Percentiles rank a stretch among this genome's conserved stretches.
phyloP scores from a whole-genome alignment of 2,113 vertebrate species.

The Ophiodon elongatus region DNA sequence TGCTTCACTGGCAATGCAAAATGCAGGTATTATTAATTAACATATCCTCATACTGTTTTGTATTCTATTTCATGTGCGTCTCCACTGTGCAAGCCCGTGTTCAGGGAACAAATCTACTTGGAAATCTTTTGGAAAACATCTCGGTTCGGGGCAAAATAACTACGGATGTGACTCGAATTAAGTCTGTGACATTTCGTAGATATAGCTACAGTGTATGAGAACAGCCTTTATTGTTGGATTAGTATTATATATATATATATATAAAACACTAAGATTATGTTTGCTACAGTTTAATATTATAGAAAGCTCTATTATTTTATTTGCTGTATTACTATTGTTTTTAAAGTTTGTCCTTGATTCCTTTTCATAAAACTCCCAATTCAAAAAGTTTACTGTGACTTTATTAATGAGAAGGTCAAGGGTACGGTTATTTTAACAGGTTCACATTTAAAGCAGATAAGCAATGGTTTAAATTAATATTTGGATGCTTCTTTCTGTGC shows the following conservation, averaged over 20 bases:
- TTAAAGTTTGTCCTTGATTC: constrained; percentile 14
- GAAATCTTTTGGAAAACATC: no score
- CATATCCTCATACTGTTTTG: background rate
- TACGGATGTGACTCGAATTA: no score
- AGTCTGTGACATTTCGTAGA: no score
- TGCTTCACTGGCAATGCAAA: background rate
- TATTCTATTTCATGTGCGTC: no score
- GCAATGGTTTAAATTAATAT: background rate
- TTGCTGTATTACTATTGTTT: background rate
- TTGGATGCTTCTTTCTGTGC: background rate
- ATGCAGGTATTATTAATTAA: background rate
- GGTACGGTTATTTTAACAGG: background rate
- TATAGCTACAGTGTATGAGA: no score
- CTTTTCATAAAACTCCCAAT: background rate
- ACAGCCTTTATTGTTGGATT: no score
- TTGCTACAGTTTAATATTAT: background rate
- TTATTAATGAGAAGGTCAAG: background rate
- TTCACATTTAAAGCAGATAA: background rate
- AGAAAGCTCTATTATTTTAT: background rate
- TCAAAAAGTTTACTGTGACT: background rate
- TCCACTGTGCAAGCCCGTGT: background rate
- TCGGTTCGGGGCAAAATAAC: no score
- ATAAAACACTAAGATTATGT: background rate
- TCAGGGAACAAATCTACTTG: background rate
- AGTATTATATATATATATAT: no score